A percentile compares a stretch with the other conserved stretches of the same genome.
Conservation (phyloP, 2,113 vertebrate species). For the Patagioenas fasciata region DNA sequence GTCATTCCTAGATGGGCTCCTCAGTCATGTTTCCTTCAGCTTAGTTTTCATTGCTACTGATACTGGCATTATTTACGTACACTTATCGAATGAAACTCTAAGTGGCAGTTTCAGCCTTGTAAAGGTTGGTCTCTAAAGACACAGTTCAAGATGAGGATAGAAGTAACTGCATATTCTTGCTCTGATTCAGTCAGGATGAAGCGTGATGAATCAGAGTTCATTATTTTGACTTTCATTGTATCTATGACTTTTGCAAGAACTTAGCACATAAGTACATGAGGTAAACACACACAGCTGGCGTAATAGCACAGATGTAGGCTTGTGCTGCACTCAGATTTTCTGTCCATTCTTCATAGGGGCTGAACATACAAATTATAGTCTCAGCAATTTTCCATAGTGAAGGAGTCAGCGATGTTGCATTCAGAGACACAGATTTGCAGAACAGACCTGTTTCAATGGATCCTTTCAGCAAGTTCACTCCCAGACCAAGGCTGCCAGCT, state of each 20-base stretch:
- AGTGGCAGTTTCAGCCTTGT: not conserved
- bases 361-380: conserved; percentile 6
- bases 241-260: not conserved
- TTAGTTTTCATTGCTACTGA: not conserved
- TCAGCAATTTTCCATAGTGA: not conserved
- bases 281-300: conserved; percentile 10
- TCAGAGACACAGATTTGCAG: not conserved
- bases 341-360: not conserved
- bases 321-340: not conserved
- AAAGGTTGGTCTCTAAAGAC: not conserved
- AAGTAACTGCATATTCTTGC: not conserved
- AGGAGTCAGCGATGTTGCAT: rapidly evolving
- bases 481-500: not conserved
- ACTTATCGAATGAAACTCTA: not conserved
- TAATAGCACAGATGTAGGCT: conserved; percentile 10
- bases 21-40: not conserved
- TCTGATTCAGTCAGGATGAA: conserved; percentile 13
- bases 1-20: not conserved
- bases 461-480: not conserved
- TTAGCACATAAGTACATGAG: not conserved
- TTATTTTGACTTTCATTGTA: conserved; percentile 38
- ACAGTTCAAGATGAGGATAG: not conserved
- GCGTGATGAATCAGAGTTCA: conserved; percentile 20
- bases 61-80: not conserved
- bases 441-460: not conserved